Evolutionary conservation across 2,113 vertebrate genomes (phyloP).

Genomic region (Megaceryle maxima): DNA sequence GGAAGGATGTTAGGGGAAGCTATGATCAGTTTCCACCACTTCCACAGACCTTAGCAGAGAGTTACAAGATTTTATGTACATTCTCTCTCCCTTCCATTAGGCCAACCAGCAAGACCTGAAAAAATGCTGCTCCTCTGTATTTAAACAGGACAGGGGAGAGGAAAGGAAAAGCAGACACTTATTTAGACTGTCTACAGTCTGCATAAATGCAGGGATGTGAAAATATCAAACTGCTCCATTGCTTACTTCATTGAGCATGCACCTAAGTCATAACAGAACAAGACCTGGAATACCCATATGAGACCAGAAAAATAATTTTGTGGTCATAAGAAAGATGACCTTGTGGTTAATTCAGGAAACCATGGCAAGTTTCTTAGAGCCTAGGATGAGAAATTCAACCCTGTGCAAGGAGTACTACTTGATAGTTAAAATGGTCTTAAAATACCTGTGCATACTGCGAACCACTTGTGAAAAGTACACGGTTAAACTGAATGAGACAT

Average conservation of each 20-base stretch:
- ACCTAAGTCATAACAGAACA: neutral
- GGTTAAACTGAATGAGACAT: neutral
- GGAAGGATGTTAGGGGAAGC: neutral
- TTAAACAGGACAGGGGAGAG: neutral
- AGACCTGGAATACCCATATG: neutral
- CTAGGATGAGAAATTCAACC: neutral
- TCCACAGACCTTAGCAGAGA: neutral
- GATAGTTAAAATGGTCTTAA: neutral
- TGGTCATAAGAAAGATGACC: slow-evolving; percentile 5
- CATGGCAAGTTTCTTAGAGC: neutral
- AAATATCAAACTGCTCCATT: neutral
- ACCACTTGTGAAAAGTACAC: neutral
- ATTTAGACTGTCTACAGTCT: neutral
- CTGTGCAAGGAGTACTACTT: neutral
- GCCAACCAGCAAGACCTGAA: neutral
- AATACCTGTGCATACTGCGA: neutral
- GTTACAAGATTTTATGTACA: neutral
- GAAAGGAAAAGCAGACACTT: neutral
- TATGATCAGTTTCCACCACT: neutral
- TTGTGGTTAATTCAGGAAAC: slow-evolving; percentile 19
- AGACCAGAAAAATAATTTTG: neutral
- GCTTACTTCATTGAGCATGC: neutral
- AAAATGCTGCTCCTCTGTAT: neutral
- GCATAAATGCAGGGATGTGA: neutral
- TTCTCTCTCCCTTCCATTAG: neutral